A percentile compares a stretch with the other conserved stretches of the same genome.
Evolutionary conservation across 2,888 invertebrate species (phyloP).

Genomic region (Polydrusus pterygomalis): DNA sequence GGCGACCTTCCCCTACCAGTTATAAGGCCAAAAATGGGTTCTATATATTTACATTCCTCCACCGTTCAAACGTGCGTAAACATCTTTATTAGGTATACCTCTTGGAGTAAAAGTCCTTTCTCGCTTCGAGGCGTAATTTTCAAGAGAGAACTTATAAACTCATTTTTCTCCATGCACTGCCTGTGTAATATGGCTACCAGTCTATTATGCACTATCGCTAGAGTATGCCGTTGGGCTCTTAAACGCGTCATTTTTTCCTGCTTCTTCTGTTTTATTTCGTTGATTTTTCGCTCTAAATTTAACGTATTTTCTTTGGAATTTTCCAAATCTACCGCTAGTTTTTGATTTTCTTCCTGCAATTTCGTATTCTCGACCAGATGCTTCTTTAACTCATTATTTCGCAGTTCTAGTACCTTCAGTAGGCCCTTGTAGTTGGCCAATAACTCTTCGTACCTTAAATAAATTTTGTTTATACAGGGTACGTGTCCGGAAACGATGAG

Average conservation of each 20-base stretch:
- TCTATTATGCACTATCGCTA: slow-evolving; percentile 66
- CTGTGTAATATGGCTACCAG: slow-evolving; percentile 65
- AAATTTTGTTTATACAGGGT: no score
- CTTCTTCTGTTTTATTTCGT: slow-evolving; percentile 63
- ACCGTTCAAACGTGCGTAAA: no score
- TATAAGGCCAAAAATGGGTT: no score
- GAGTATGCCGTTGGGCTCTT: slow-evolving; percentile 64
- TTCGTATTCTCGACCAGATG: slow-evolving; percentile 64
- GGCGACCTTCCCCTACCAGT: no score
- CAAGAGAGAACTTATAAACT: slow-evolving; percentile 61
- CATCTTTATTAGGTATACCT: slow-evolving; percentile 56
- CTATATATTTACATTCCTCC: no score
- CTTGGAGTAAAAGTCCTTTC: slow-evolving; percentile 64
- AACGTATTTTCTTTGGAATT: slow-evolving; percentile 58
- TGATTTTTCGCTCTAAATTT: slow-evolving; percentile 62
- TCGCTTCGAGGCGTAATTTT: slow-evolving; percentile 60
- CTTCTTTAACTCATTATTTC: slow-evolving; percentile 65
- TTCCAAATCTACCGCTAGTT: slow-evolving; percentile 57
- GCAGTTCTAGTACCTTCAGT: slow-evolving; percentile 65
- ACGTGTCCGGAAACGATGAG: no score
- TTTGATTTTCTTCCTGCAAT: slow-evolving; percentile 62
- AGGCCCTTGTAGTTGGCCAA: slow-evolving; percentile 66
- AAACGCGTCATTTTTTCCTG: slow-evolving; percentile 63
- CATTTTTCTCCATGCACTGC: slow-evolving; percentile 66
- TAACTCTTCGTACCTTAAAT: slow-evolving; percentile 67